These are phyloP conservation scores for Sinocyclocheilus maitianheensis DNA, from an alignment of 2,113 vertebrate species.

Conservation along the genomic window DNA sequence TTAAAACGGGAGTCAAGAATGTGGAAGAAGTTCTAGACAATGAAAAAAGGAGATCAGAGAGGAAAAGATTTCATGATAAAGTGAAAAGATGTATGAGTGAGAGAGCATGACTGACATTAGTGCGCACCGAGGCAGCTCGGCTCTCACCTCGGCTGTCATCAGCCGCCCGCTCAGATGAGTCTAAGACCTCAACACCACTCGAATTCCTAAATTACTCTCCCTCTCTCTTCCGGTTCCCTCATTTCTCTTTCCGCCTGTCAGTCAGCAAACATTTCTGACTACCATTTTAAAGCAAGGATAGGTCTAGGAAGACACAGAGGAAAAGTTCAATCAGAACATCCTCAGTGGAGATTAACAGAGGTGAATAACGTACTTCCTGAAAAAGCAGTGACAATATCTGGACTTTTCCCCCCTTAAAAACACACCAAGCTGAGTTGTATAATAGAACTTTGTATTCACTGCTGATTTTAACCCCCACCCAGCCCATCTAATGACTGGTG, in stretches of 20 bases:
- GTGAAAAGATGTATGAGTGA: slow-evolving; percentile 10
- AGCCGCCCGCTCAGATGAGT: slow-evolving; percentile 33
- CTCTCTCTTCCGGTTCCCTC: slow-evolving; percentile 28
- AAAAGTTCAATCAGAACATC: slow-evolving; percentile 59
- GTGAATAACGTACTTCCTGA: slow-evolving; percentile 51
- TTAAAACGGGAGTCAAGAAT: slow-evolving; percentile 46
- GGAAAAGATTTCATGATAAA: slow-evolving; percentile 57
- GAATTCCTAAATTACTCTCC: slow-evolving; percentile 36
- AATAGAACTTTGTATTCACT: slow-evolving; percentile 23
- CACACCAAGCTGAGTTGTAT: neutral
- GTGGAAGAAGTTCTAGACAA: slow-evolving; percentile 35
- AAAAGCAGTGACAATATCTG: slow-evolving; percentile 16
- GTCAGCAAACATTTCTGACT: slow-evolving; percentile 18
- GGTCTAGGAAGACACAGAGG: slow-evolving; percentile 40
- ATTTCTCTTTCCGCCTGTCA: slow-evolving; percentile 39
- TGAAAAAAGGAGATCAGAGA: slow-evolving; percentile 46
- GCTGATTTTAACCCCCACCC: slow-evolving; percentile 27
- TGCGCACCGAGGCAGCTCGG: slow-evolving; percentile 24
- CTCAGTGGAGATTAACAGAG: slow-evolving; percentile 43
- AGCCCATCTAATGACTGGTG: slow-evolving; percentile 44
- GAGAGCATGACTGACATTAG: slow-evolving; percentile 43
- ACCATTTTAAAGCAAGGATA: slow-evolving; percentile 18
- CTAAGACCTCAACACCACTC: slow-evolving; percentile 46
- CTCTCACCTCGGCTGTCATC: slow-evolving; percentile 59
- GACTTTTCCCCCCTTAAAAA: neutral